phyloP scores from a whole-genome alignment of 2,888 invertebrate genomes.

The Phytoseiulus persimilis region DNA sequence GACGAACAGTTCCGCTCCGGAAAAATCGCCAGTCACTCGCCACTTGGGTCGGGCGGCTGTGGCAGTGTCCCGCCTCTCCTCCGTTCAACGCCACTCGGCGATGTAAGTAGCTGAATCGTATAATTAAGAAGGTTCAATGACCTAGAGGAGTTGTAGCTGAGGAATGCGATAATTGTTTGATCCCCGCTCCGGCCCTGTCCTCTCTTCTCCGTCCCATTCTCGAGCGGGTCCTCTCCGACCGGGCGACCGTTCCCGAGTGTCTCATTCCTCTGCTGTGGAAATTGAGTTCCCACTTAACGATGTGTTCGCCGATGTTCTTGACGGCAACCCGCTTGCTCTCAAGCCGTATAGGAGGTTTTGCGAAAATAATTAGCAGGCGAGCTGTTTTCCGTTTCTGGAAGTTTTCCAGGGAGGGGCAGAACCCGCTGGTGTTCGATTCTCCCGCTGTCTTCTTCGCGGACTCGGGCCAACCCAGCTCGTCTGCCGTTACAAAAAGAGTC shows the following conservation, averaged over 20 bases:
- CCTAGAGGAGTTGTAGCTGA: neutral
- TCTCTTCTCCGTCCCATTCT: too few relatives aligned
- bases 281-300: neutral
- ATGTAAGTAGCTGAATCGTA: slow-evolving; percentile 5
- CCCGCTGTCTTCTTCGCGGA: too few relatives aligned
- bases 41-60: neutral
- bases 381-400: too few relatives aligned
- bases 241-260: neutral
- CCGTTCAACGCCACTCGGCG: neutral
- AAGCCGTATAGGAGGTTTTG: too few relatives aligned
- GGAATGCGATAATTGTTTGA: slow-evolving; percentile 5
- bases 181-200: neutral
- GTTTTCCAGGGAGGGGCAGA: too few relatives aligned
- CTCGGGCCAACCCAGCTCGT: neutral
- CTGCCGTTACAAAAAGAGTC: neutral
- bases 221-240: neutral
- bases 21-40: neutral
- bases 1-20: too few relatives aligned
- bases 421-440: too few relatives aligned
- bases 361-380: too few relatives aligned
- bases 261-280: neutral
- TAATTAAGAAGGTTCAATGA: neutral
- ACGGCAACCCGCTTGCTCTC: too few relatives aligned
- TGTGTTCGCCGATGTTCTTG: neutral
- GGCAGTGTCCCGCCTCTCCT: neutral